Conservation (phyloP, 2,113 vertebrate species). For the Gallinago media region DNA sequence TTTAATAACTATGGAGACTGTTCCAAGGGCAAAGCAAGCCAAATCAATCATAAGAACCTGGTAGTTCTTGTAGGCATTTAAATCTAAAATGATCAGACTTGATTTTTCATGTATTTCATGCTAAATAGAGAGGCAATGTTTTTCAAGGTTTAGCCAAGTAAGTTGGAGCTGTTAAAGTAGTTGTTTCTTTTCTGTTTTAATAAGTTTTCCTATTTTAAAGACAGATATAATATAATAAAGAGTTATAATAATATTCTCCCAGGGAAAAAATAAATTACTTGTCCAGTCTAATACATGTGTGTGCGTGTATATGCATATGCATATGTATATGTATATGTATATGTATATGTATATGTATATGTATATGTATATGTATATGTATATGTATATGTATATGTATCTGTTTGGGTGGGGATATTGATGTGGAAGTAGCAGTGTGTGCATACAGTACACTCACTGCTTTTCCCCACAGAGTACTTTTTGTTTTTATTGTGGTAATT, state of each 20-base stretch:
- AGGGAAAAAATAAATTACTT: not conserved
- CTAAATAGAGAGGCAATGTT: not conserved
- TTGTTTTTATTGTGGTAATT: not conserved
- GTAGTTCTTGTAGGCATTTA: not conserved
- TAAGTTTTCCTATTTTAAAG: slow-evolving; percentile 36
- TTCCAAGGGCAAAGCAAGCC: not conserved
- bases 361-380: rapidly evolving
- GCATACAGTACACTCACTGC: not conserved
- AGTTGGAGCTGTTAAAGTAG: not conserved
- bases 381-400: rapidly evolving
- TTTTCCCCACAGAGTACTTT: not conserved
- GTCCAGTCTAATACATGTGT: not conserved
- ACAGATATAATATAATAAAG: slow-evolving; percentile 11
- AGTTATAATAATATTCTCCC: slow-evolving; percentile 12
- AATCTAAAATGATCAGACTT: not conserved
- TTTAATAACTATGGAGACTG: not conserved
- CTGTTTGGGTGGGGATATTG: not conserved
- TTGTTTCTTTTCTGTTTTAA: not conserved
- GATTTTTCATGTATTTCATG: not conserved
- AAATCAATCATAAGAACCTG: not conserved
- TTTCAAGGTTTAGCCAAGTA: slow-evolving; percentile 54
- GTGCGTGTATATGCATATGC: rapidly evolving
- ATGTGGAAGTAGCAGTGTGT: not conserved
- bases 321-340: rapidly evolving
- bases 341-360: no score